Evolutionary conservation across 2,797 vertebrate genomes (phyloP), one percentile per base, ranked within the genome.

Genomic region (Anguilla pacifica): DNA sequence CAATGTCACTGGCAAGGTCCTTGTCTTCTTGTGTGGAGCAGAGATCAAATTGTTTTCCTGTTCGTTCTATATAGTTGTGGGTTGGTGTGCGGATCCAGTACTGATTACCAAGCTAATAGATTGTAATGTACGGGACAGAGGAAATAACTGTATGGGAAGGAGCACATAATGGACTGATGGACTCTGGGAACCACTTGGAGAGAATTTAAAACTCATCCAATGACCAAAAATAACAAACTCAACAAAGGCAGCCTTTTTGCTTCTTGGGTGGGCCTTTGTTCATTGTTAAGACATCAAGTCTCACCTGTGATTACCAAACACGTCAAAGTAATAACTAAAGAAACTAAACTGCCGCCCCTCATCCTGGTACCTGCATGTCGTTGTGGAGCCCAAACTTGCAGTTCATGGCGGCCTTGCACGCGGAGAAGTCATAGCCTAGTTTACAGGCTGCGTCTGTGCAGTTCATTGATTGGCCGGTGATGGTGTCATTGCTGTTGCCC

Each of bases 341-440:
- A 59, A 7, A 72, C 35, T 77, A 17, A 17, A 17, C 53, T 70
- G n/a, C 51, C 17, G 25, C 83, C 61, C 39, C n/a, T 51, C 39
- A 39, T 51, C 13, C 3, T 46, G 74, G 35, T 92, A 95, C 97
- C 94, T 97, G 98, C 89, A 99, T 98, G 92, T 97, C 95, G 55
- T 98, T 95, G 86, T 97, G 97, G 77, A 99, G 96, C n/a, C 99
- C 99, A 81, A 93, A 99, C 2, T 94, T 92, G 91, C 98, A 98
- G 0, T 0, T 13, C 0, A 79, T 79, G 19, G 2, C 51, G 0
- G 0, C 91, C 89, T 91, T 94, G 92, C 99, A 99, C 53, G 92
- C 91, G 17, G 97, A 97, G 93, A 99, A 99, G 92, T 99, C 95
- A 28, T 96, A 98, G 87, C 97, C 97, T 25, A 98, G 94, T 77